Conservation (phyloP, 2,888 invertebrate species). For the Leptothorax acervorum region DNA sequence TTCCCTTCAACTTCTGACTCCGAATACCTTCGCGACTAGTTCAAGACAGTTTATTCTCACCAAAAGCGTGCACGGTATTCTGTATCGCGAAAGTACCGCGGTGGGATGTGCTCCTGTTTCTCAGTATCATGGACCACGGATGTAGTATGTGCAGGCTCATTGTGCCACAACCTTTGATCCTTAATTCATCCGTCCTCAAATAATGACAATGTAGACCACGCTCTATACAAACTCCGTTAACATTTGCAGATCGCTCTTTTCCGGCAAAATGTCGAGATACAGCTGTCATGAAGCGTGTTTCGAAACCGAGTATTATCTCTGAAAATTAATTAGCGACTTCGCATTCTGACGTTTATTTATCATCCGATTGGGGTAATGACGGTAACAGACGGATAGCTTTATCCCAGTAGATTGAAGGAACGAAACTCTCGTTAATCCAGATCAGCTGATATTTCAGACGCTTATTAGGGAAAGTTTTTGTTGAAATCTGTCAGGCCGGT, state of each 20-base stretch:
- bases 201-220: neutral
- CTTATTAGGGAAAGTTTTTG: slow-evolving; percentile 13
- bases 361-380: neutral
- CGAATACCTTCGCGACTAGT: neutral
- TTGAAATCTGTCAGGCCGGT: neutral
- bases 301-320: neutral
- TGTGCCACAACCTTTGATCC: neutral
- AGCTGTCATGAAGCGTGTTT: neutral
- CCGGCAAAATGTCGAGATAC: neutral
- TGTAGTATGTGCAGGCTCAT: neutral
- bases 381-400: neutral
- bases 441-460: neutral
- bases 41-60: slow-evolving; percentile 7
- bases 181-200: neutral
- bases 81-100: neutral
- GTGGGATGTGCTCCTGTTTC: neutral
- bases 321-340: neutral
- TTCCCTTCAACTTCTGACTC: neutral
- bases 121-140: neutral
- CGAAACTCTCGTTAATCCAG: slow-evolving; percentile 46
- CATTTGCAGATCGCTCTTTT: neutral
- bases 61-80: slow-evolving; percentile 16
- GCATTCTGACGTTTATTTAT: neutral
- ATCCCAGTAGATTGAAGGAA: neutral
- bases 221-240: neutral